Base-by-base conservation (phyloP, 1,140 invertebrate genomes). In the Centruroides sculpturatus region DNA sequence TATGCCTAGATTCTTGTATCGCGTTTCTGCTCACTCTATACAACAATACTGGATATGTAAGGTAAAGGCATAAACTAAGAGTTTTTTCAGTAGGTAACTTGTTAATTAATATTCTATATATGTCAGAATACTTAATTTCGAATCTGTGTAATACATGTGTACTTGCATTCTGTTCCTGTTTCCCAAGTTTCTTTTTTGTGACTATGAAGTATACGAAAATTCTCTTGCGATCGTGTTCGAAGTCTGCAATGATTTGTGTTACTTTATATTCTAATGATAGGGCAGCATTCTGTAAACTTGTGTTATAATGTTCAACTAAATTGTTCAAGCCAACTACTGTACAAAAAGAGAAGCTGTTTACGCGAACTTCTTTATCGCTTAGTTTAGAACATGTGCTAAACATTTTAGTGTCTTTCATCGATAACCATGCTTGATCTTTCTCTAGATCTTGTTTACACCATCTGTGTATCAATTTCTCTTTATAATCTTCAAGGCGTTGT, bases 201-300 rank as follows among this genome's bases (percentile, higher is more conserved):
- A 64, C 62, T n/a, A 64, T 51, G 60, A 64, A 64, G 35, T 58
- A 58, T 5, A 64, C 9, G 0, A 13, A 23, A 6, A 64, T 13
- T 51, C 47, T 53, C 6, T 57, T 50, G 23, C 47, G 54, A 52
- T 64, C 62, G 47, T 64, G 59, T 47, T 57, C 35, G n/a, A 64
- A 58, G 5, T 52, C 6, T 7, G 55, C 49, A 10, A 55, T 57
- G 3, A 57, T 36, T 55, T 64, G 59, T 10, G 55, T 60, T 41
- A 64, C 58, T 59, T 63, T 59, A 57, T 50, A 59, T 0, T 55
- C 35, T 41, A n/a, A n/a, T 41, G 53, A 36, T 23, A 35, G 4
- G 5, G 55, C n/a, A 3, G 52, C 4, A 11, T 55, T 47, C 11
- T 34, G 5, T 47, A 4, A n/a, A 51, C 12, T 34, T 52, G 59